Conservation (phyloP, 2,797 vertebrate genomes). For the Allochrocebus solatus region DNA sequence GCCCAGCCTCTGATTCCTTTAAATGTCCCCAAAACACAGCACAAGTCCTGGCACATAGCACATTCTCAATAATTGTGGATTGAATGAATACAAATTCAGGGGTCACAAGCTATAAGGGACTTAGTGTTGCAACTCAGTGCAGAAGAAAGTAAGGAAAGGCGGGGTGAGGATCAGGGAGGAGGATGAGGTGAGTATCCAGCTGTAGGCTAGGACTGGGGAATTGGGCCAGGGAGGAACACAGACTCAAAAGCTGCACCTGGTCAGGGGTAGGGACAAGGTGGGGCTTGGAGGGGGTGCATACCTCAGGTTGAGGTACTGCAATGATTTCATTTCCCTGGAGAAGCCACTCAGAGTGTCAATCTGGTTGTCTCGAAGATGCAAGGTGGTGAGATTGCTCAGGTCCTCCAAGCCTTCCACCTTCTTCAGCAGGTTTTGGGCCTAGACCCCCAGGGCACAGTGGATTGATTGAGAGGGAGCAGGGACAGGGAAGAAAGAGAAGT, state of each 20-base stretch:
- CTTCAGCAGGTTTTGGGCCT: conserved; percentile 92
- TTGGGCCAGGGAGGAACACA: neutral
- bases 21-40: neutral
- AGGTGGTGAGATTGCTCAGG: conserved; percentile 86
- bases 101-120: neutral
- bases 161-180: neutral
- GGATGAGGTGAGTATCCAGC: neutral
- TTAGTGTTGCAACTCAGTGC: neutral
- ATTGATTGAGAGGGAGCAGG: neutral
- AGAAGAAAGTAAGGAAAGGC: neutral
- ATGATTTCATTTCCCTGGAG: conserved; percentile 88
- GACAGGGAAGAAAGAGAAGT: neutral
- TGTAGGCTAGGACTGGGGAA: neutral
- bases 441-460: neutral
- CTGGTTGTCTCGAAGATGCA: conserved; percentile 95
- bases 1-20: neutral
- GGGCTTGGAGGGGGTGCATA: conserved; percentile 56
- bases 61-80: neutral
- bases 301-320: conserved; percentile 94
- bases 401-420: conserved; percentile 89
- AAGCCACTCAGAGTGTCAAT: conserved; percentile 90
- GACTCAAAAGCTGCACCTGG: neutral
- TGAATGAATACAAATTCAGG: neutral
- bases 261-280: neutral
- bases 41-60: neutral